Conservation (phyloP, 2,888 invertebrate genomes). For the Macrosiphum euphorbiae region DNA sequence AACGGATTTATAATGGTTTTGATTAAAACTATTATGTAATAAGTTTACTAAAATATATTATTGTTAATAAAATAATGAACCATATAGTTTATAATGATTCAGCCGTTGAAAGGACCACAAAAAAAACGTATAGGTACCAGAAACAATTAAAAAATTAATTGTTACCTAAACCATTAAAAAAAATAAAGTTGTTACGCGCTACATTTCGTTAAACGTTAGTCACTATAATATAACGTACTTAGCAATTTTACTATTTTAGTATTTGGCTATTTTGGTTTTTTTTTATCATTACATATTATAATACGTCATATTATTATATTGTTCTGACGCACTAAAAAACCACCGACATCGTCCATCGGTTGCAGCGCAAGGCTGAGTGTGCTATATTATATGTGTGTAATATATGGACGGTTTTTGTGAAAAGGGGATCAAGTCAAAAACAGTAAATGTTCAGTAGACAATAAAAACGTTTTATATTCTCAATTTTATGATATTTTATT, state of each 20-base stretch:
- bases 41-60: neutral
- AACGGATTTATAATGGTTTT: neutral
- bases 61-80: neutral
- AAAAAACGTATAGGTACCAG: neutral
- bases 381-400: neutral
- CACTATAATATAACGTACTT: neutral
- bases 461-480: too few relatives aligned
- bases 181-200: neutral
- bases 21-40: neutral
- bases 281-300: neutral
- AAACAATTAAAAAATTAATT: neutral
- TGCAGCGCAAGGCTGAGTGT: neutral
- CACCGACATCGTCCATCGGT: neutral
- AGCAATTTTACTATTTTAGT: neutral
- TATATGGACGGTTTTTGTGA: too few relatives aligned
- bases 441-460: too few relatives aligned
- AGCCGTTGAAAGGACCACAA: neutral
- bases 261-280: neutral
- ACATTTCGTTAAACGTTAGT: neutral
- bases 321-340: neutral
- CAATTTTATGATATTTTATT: too few relatives aligned
- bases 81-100: neutral
- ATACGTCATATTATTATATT: neutral
- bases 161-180: neutral
- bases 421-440: too few relatives aligned